Base-by-base conservation (phyloP, 2,797 vertebrate genomes). In the Pelochelys cantorii region DNA sequence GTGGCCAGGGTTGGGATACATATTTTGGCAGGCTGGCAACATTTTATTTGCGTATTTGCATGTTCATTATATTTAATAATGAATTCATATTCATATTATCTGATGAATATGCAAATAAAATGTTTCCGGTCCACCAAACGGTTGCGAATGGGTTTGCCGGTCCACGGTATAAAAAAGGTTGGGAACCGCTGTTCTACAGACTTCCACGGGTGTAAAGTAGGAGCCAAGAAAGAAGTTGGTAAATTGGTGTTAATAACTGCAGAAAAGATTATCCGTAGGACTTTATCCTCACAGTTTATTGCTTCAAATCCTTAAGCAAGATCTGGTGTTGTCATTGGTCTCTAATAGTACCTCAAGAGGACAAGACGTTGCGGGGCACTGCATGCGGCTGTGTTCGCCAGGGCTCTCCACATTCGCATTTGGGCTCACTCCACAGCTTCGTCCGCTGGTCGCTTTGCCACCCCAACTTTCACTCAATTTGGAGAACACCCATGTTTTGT, bases 221-320 rank as follows among this genome's bases (percentile, higher is more conserved):
- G 7, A 77, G 74, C 12, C 25, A 8, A 27, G 81, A 8, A 31
- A 37, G 6, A 1, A 2, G 0, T 7, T 29, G 0, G 56, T 53
- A 90, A 83, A 4, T 3, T 2, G 1, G 5, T 27, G 15, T 52
- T 3, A 84, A 37, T 11, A 9, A 11, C 42, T 85, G 81, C 52
- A 82, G 15, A 25, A n/a, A 83, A 83, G 18, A 6, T 23, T 93
- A 15, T 54, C 5, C 0, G 0, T 4, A 82, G 65, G 31, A 37
- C 9, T 71, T 71, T 37, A 71, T 71, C 65, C n/a, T 71, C 10
- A 68, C 4, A 71, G 65, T 15, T 34, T 37, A 18, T 20, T 10
- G 34, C n/a, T 37, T 71, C 65, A 71, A 37, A 71, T 34, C n/a
- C 65, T 10, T 34, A 71, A 17, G 17, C 65, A 71, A 37, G 18